Percentiles rank a stretch among this genome's conserved stretches.
Evolutionary conservation across 2,797 vertebrate species (phyloP).

Genomic region (Acanthurus lineatus): DNA sequence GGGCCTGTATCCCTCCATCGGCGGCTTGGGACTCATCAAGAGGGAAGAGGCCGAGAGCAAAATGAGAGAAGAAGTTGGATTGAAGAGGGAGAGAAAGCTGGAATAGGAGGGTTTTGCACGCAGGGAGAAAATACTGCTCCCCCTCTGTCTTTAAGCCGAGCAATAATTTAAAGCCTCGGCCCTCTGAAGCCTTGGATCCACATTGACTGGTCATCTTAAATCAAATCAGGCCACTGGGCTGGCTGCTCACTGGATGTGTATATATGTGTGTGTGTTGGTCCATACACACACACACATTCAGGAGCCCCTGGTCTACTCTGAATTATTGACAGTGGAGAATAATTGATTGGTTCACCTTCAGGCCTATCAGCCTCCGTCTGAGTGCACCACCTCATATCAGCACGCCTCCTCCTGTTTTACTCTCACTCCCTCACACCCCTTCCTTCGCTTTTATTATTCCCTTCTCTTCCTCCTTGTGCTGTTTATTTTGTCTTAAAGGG

Average conservation of each 20-base stretch:
- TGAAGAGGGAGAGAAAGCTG: constrained; percentile 26
- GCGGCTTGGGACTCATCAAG: constrained; percentile 40
- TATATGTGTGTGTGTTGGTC: constrained; percentile 47
- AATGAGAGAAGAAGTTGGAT: constrained; percentile 39
- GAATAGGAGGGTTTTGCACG: constrained; percentile 59
- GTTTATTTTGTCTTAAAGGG: not conserved
- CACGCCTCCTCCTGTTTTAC: constrained; percentile 56
- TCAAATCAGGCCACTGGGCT: constrained; percentile 81
- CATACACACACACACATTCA: constrained; percentile 48
- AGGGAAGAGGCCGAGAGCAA: constrained; percentile 33
- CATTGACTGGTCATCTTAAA: constrained; percentile 86
- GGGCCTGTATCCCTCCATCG: constrained; percentile 33
- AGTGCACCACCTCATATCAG: constrained; percentile 76
- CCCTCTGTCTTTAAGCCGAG: constrained; percentile 77
- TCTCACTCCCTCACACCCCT: constrained; percentile 43
- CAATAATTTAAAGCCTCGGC: constrained; percentile 83
- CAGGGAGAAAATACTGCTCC: constrained; percentile 72
- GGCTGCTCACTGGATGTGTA: constrained; percentile 25
- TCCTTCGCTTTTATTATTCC: constrained; percentile 29
- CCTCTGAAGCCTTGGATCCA: constrained; percentile 82
- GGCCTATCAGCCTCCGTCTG: constrained; percentile 77
- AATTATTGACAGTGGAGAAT: constrained; percentile 86
- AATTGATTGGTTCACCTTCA: constrained; percentile 87
- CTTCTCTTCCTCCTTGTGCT: constrained; percentile 6
- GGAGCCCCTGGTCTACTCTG: constrained; percentile 73